Evolutionary conservation across 2,888 invertebrate genomes (phyloP), one percentile per base, ranked within the genome.

Genomic region (Drosophila leonis): DNA sequence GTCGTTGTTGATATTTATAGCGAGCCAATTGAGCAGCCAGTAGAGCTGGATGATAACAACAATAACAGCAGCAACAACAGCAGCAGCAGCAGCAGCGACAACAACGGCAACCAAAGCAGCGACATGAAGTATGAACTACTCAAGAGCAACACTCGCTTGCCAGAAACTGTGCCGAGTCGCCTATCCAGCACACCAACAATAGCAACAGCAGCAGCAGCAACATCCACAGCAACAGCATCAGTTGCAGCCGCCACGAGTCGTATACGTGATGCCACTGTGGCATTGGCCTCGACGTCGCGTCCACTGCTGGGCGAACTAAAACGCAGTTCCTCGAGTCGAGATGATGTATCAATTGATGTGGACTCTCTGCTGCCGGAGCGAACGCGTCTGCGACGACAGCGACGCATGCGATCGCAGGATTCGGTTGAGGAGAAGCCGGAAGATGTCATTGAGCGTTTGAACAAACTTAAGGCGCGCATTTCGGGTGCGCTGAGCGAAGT

Each of bases 401-500:
- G 91, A 18, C 91, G 92, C n/a, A 78, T 91, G 77, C 80, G 82
- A 0, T 78, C 82, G 6, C 88, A 91, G 65, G 83, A 85, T 0
- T 84, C 91, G 1, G 74, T 59, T 5, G 83, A 86, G 59, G 84
- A 89, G 52, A 91, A 90, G 29, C 82, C 89, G 5, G 77, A 87
- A 3, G 92, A 92, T 88, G 88, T 92, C 1, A 86, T 92, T 5
- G 91, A 88, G 49, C 88, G 92, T 4, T 75, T 93, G 18, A 93
- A 91, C 76, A 91, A 91, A 59, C 75, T 93, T 1, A 90, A 91
- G 31, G 93, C 91, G 0, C 92, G 92, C 59, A 93, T 93, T 46
- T 89, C 93, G 5, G 92, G 88, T 1, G 92, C 92, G 0, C 77
- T 93, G 5, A 92, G 87, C 42, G 93, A 93, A 68, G 93, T 93